These are phyloP conservation scores for Phalanger gymnotis DNA, from an alignment of 2,797 vertebrate species.

Conservation along the genomic window DNA sequence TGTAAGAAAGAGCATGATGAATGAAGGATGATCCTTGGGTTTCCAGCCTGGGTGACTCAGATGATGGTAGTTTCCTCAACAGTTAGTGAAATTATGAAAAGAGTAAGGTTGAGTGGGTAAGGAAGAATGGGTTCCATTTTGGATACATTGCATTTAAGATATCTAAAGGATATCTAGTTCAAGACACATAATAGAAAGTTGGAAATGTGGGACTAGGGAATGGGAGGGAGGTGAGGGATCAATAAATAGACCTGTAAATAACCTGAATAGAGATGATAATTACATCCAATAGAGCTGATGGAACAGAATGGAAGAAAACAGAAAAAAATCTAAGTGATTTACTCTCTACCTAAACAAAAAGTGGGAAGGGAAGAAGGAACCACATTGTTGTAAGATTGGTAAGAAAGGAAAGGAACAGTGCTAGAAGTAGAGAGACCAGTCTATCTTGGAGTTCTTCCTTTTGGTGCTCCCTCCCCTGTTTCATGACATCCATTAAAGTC, in stretches of 20 bases:
- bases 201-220: not conserved
- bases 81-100: not conserved
- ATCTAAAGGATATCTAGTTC: not conserved
- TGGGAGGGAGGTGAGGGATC: not conserved
- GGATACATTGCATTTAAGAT: not conserved
- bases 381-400: no score
- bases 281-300: not conserved
- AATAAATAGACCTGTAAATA: not conserved
- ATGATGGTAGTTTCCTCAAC: not conserved
- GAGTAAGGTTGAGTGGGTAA: fast-evolving
- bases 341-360: not conserved
- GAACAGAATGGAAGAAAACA: not conserved
- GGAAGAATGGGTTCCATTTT: not conserved
- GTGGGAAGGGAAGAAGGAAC: not conserved
- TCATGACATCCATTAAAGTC: not conserved
- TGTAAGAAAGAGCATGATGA: not conserved
- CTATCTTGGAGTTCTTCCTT: not conserved
- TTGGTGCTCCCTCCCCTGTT: not conserved
- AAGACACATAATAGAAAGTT: not conserved
- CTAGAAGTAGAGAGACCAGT: not conserved
- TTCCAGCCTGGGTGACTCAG: not conserved
- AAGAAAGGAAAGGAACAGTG: not conserved
- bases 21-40: not conserved
- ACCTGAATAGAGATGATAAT: not conserved
- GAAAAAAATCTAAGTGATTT: not conserved